These are phyloP conservation scores for Ips typographus DNA, from an alignment of 1,140 invertebrate genomes.

Conservation along the genomic window DNA sequence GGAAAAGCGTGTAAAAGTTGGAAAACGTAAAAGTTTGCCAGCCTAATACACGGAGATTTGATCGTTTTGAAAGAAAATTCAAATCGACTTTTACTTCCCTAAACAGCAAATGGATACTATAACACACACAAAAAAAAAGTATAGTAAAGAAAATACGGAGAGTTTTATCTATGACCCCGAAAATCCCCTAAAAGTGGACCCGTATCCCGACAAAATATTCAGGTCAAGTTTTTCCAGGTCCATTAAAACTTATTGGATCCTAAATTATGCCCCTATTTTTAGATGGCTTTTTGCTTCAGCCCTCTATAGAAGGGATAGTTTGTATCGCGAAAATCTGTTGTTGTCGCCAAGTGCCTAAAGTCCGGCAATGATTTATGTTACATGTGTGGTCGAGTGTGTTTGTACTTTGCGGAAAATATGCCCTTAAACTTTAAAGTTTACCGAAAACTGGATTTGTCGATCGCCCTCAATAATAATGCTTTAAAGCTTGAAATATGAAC, in stretches of 20 bases:
- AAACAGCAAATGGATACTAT: too few species aligned
- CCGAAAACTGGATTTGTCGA: neutral
- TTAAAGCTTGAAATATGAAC: too few species aligned
- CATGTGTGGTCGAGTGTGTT: constrained; percentile 43
- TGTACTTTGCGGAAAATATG: constrained; percentile 41
- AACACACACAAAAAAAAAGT: too few species aligned
- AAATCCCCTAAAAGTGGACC: constrained; percentile 6
- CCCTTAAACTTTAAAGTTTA: constrained; percentile 28
- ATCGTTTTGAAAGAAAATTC: too few species aligned
- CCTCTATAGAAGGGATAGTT: constrained; percentile 38
- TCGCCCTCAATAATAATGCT: too few species aligned
- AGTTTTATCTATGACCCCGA: constrained; percentile 7
- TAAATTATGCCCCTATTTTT: constrained; percentile 39
- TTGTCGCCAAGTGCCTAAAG: constrained; percentile 43
- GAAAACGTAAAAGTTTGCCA: too few species aligned
- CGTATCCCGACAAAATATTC: constrained; percentile 19
- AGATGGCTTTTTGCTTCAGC: constrained; percentile 34
- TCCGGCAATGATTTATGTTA: constrained; percentile 41
- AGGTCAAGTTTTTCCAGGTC: constrained; percentile 29
- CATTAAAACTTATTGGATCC: constrained; percentile 39
- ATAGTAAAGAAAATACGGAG: neutral
- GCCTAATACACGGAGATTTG: too few species aligned
- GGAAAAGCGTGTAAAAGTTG: neutral
- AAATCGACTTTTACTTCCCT: too few species aligned
- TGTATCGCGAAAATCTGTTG: constrained; percentile 45